Base-by-base conservation (phyloP, 2,113 vertebrate species). In the Festucalex cinctus region DNA sequence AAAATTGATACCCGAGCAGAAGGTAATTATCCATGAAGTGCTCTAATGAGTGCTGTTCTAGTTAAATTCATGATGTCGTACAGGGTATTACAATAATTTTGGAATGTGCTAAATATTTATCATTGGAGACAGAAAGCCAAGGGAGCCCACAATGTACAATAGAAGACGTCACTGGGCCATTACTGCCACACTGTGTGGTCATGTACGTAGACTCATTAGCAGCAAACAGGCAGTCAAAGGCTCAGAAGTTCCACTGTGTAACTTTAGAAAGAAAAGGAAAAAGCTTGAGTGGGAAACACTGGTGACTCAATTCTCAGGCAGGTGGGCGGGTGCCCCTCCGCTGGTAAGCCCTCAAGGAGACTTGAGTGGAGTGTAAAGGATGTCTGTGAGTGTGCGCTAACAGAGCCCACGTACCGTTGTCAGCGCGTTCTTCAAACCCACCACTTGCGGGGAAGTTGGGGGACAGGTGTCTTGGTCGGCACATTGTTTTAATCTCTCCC, bases 351-450 rank as follows among this genome's bases (percentile, higher is more conserved):
- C 69, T 51, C 56, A 66, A 70, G 78, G 69, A 81, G 71, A 64
- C 51, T 80, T 6, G 22, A 74, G 51, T 60, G 19, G n/a, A 63
- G 46, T 19, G 49, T 48, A n/a, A n/a, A n/a, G n/a, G n/a, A n/a
- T 67, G 54, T 69, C 36, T 51, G 24, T 14, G n/a, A 36, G 6
- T 37, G 43, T 66, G 65, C 61, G 22, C 19, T 20, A 54, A 53
- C 22, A 20, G 44, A 9, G 59, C 68, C 69, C 53, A 84, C 87
- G 5, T 94, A 99, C 97, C 6, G 93, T 90, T 53, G 95, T 81
- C 81, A 98, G 90, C 13, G 97, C 88, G 20, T 93, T 96, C 93
- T 98, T 98, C 88, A 98, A 85, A 51, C 94, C 93, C 66, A 94
- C 73, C 67, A 95, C 92, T 89, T 97, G 96, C 24, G 93, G 90